Evolutionary conservation across 2,888 invertebrate species (phyloP).

Genomic region (Apamea epomidion): DNA sequence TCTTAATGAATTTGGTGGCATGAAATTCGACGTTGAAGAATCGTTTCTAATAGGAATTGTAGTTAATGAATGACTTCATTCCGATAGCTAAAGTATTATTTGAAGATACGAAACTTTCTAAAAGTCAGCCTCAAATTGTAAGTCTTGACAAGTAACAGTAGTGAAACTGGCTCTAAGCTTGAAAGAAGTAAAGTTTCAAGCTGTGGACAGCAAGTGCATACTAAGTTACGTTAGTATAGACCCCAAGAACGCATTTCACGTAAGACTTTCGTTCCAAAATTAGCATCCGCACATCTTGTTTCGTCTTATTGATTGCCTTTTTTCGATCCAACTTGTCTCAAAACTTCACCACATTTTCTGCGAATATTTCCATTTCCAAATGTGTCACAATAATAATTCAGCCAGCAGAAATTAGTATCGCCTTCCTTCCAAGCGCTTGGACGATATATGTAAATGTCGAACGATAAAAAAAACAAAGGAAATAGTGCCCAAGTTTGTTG

Average conservation of each 20-base stretch:
- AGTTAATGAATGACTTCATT: neutral
- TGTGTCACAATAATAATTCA: constrained; percentile 9
- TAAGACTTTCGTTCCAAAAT: constrained; percentile 23
- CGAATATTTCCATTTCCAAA: neutral
- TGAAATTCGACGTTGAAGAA: neutral
- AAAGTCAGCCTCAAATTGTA: neutral
- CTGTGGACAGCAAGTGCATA: constrained; percentile 26
- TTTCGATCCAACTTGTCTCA: neutral
- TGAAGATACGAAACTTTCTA: constrained; percentile 1
- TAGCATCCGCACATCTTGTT: constrained; percentile 11
- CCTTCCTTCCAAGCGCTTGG: constrained; percentile 17
- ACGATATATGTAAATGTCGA: constrained; percentile 42
- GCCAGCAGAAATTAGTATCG: constrained; percentile 6
- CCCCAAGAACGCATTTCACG: constrained; percentile 18
- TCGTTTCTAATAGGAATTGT: neutral
- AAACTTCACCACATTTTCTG: neutral
- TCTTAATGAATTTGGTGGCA: neutral
- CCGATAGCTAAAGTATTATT: neutral
- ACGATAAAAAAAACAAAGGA: constrained; percentile 62
- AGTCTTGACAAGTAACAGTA: neutral
- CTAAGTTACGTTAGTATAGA: constrained; percentile 19
- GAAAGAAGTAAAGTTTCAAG: constrained; percentile 20
- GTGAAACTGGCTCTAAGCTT: constrained; percentile 5
- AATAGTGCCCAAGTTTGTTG: constrained; percentile 55
- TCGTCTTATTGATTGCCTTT: neutral